Base-by-base conservation (phyloP, 2,113 vertebrate species). In the Phylloscopus whistleri region DNA sequence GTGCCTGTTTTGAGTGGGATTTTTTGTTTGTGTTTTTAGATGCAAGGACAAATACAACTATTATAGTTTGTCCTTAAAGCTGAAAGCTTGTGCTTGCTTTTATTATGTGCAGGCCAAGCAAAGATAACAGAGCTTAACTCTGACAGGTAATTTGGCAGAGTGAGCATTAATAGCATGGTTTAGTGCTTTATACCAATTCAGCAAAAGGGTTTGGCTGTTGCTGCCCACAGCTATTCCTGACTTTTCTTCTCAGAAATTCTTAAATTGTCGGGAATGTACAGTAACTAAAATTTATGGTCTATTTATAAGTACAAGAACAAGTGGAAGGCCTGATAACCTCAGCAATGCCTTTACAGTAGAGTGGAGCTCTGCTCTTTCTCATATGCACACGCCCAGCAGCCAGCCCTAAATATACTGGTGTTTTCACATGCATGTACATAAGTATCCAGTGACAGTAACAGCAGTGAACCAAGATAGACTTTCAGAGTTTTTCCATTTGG, bases 291-390 rank as follows among this genome's bases (percentile, higher is more conserved):
- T 27, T 89, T 87, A 64, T 2, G 0, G 6, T 51, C 87, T 91
- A 93, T 95, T 93, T 91, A 94, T 88, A 89, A 75, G 17, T 59
- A 26, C 15, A 69, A 76, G 81, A 94, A 63, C 41, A 93, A 95
- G 82, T 80, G 75, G 55, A 89, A 94, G 43, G 51, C 17, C 75
- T 90, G 95, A 95, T 94, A 96, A 93, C 67, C 59, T 91, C 37
- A 74, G 59, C 24, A 52, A 35, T 56, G 63, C 39, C 63, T 89
- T 91, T 80, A 83, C 44, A 51, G 59, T 64, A 78, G 70, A 76
- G 62, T 44, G 56, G 79, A 95, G 77, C 21, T 86, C 94, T 95
- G 92, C 35, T 94, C 43, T 90, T 96, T 90, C 80, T 95, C 83
- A 84, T 44, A 15, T 75, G 44, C 52, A 92, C 56, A 77, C 67